These are phyloP conservation scores for Drosophila diplacantha DNA, from an alignment of 2,888 invertebrate species.

Conservation along the genomic window DNA sequence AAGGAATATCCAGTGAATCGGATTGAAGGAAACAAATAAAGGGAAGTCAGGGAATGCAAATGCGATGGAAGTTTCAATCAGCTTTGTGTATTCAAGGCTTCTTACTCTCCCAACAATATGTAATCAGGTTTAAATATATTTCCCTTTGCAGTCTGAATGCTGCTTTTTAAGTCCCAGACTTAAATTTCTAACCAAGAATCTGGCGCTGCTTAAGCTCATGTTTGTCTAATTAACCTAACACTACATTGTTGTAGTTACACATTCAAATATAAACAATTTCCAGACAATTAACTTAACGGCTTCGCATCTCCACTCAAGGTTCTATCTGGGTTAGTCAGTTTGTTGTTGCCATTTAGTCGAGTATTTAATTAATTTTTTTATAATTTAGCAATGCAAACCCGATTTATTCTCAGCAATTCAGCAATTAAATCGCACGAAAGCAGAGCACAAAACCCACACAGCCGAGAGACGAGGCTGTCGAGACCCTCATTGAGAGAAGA, in stretches of 20 bases:
- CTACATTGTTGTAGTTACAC: slow-evolving; percentile 4
- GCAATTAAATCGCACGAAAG: slow-evolving; percentile 37
- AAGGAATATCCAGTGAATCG: slow-evolving; percentile 11
- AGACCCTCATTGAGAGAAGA: slow-evolving; percentile 11
- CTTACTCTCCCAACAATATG: not conserved
- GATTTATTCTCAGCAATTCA: slow-evolving; percentile 34
- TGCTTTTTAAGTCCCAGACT: not conserved
- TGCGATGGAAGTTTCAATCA: slow-evolving; percentile 2
- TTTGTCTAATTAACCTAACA: not conserved
- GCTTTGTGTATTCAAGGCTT: not conserved
- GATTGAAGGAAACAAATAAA: slow-evolving; percentile 8
- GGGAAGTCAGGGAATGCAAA: slow-evolving; percentile 8
- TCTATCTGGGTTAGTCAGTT: slow-evolving; percentile 36
- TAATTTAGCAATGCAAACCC: slow-evolving; percentile 15
- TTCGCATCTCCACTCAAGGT: not conserved
- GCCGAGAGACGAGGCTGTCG: slow-evolving; percentile 9
- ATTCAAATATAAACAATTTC: slow-evolving; percentile 14
- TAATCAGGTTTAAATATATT: not conserved
- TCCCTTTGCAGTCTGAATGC: not conserved
- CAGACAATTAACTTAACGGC: slow-evolving; percentile 22
- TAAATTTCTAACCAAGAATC: not conserved
- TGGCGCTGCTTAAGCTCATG: not conserved
- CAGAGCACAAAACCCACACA: slow-evolving; percentile 41
- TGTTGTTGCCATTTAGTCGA: slow-evolving; percentile 27
- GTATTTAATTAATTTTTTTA: slow-evolving; percentile 16